Evolutionary conservation across 2,113 vertebrate genomes (phyloP), one percentile per base, ranked within the genome.

Genomic region (Carassius carassius): DNA sequence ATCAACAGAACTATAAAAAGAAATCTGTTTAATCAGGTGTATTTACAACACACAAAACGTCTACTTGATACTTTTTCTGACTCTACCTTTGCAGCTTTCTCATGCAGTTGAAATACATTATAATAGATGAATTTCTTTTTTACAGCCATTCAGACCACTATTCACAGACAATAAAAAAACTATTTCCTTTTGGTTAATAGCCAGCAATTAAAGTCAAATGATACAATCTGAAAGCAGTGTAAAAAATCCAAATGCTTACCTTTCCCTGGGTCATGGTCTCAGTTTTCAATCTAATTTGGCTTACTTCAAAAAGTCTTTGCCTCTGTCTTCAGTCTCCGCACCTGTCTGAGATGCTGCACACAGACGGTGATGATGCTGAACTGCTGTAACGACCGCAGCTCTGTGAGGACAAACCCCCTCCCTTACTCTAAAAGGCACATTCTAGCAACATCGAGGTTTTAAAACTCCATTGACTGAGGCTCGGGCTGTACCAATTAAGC

Each of bases 231-330:
- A 16, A 54, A 76, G 7, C 32, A 58, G 21, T 11, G 67, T 54
- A 37, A 82, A 72, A 3, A 58, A 62, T 35, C 13, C 3, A 78
- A 19, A 19, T 12, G 47, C 90, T 88, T 96, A 98, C 97, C 97
- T 98, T 98, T 87, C 96, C 96, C 92, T 97, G 95, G 84, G 96
- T 98, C 97, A 99, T 99, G 93, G 81, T 95, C 93, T 58, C 84
- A 44, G 16, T 35, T 1, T 63, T 65, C 84, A 62, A 86, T 11
- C 19, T 63, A 47, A 75, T 41, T 78, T 67, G 7, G 17, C 63
- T 35, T 58, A 60, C 84, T 90, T 79, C 29, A 73, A 4, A 29
- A 75, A 76, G 44, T 19, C 44, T 32, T 69, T 1, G 16, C 3
- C 13, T 65, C 8, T 9, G 8, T 65, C 19, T 47, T 1, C 35